These are phyloP conservation scores for Chrysochloris asiatica DNA, from an alignment of 2,113 vertebrate species.

Conservation along the genomic window DNA sequence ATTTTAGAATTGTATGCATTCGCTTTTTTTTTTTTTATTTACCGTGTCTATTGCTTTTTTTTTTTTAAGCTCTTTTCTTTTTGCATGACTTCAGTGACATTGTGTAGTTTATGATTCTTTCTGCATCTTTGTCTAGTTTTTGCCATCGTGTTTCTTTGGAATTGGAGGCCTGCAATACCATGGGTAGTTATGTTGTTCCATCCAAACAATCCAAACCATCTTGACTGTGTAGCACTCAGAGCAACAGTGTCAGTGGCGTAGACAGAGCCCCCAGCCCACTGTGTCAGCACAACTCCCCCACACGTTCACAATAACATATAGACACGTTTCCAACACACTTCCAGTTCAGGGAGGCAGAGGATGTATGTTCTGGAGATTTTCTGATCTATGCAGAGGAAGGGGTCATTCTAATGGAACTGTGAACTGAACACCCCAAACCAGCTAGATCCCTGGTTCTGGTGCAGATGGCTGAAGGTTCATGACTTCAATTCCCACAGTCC, in stretches of 20 bases:
- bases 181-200: constrained; percentile 70
- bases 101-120: constrained; percentile 77
- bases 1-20: constrained; percentile 88
- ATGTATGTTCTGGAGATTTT: background rate
- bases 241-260: constrained; percentile 67
- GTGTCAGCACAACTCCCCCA: background rate
- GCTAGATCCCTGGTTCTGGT: background rate
- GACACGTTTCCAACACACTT: background rate
- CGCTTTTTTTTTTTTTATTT: constrained; percentile 81
- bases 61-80: constrained; percentile 76
- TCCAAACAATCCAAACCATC: constrained; percentile 60
- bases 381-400: constrained; percentile 16
- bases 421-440: background rate
- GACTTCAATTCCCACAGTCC: background rate
- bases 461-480: background rate
- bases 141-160: constrained; percentile 76
- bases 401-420: background rate
- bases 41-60: constrained; percentile 76
- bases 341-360: background rate
- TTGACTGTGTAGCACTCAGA: constrained; percentile 56
- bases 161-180: constrained; percentile 71
- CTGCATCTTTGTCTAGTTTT: constrained; percentile 78
- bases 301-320: background rate
- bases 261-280: background rate
- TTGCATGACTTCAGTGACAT: constrained; percentile 87